Percentiles rank a stretch among this genome's conserved stretches.
phyloP scores from a whole-genome alignment of 2,113 vertebrate genomes.

The Myiozetetes cayanensis region DNA sequence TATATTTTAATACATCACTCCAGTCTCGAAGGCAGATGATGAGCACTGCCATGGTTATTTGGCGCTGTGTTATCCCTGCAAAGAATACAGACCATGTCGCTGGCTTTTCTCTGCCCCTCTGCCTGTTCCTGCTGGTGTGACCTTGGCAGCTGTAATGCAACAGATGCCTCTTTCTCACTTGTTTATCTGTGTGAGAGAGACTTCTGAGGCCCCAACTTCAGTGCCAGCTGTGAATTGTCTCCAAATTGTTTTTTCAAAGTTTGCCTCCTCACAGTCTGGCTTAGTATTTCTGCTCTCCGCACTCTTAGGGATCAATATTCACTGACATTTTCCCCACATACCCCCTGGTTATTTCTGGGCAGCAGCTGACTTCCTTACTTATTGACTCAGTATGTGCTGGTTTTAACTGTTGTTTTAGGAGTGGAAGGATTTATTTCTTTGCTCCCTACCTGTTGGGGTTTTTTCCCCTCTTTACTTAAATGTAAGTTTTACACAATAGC shows the following conservation, averaged over 20 bases:
- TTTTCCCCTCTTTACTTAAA: background rate
- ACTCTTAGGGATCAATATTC: background rate
- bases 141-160: conserved; percentile 43
- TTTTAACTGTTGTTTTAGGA: background rate
- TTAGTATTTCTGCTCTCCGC: background rate
- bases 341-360: background rate
- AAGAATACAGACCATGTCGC: background rate
- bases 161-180: conserved; percentile 52
- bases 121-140: conserved; percentile 39
- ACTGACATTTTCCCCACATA: background rate
- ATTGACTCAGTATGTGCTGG: background rate
- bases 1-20: background rate
- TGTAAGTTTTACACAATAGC: background rate
- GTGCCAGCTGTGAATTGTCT: conserved; percentile 4
- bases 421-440: background rate
- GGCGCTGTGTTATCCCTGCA: background rate
- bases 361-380: background rate
- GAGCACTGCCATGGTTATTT: background rate
- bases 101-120: background rate
- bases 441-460: background rate
- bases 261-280: background rate
- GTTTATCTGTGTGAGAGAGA: conserved; percentile 19
- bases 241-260: conserved; percentile 28
- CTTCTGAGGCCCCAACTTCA: conserved; percentile 36
- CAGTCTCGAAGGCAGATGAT: background rate